Conservation (phyloP, 2,113 vertebrate genomes). For the Otolemur garnettii region DNA sequence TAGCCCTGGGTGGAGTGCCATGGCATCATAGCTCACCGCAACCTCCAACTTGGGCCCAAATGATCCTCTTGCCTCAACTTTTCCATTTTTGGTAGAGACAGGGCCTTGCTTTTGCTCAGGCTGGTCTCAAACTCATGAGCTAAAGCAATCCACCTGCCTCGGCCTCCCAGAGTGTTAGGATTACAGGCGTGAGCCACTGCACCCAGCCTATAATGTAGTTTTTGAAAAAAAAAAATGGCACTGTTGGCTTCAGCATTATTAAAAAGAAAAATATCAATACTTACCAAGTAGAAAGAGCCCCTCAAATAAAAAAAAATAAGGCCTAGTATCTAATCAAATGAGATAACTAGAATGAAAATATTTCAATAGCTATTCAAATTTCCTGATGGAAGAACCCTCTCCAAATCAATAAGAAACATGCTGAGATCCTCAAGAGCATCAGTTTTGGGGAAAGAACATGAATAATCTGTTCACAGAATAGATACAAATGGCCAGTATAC, state of each 20-base stretch:
- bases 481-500: not conserved
- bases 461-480: not conserved
- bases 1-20: too few relatives aligned
- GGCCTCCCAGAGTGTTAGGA: too few relatives aligned
- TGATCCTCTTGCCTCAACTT: too few relatives aligned
- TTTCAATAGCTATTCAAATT: conserved; percentile 6
- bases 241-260: conserved; percentile 58
- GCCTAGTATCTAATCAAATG: not conserved
- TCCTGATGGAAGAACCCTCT: not conserved
- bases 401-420: not conserved
- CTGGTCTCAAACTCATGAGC: too few relatives aligned
- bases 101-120: too few relatives aligned
- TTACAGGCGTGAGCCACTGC: too few relatives aligned
- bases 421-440: not conserved
- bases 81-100: too few relatives aligned
- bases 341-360: conserved; percentile 46
- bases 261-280: conserved; percentile 70
- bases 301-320: not conserved
- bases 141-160: too few relatives aligned
- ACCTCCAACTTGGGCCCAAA: too few relatives aligned
- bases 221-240: conserved; percentile 52
- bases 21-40: too few relatives aligned
- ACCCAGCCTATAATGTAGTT: conserved; percentile 8
- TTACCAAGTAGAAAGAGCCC: conserved; percentile 60
- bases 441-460: not conserved